These are phyloP conservation scores for Brenthis daphne DNA, from an alignment of 2,888 invertebrate species.

Conservation along the genomic window DNA sequence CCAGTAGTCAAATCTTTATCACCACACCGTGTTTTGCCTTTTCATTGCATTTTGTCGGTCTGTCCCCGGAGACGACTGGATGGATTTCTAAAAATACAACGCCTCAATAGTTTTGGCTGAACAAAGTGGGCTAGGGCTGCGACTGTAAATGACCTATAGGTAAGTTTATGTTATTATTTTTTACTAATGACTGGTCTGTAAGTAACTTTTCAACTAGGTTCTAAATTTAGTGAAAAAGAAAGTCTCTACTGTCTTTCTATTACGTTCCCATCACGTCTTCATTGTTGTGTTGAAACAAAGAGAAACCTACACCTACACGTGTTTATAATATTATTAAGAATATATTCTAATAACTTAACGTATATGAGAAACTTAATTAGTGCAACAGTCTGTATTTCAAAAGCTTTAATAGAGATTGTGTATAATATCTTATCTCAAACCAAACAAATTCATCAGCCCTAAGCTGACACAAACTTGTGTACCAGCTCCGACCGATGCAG, in stretches of 20 bases:
- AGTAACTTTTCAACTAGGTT: too few relatives aligned
- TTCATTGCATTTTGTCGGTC: slow-evolving; percentile 21
- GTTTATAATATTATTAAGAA: too few relatives aligned
- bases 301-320: too few relatives aligned
- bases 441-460: slow-evolving; percentile 30
- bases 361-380: not conserved
- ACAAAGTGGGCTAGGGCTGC: slow-evolving; percentile 54
- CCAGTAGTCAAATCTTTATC: slow-evolving; percentile 23
- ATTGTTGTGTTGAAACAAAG: too few relatives aligned
- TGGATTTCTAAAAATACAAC: slow-evolving; percentile 67
- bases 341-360: too few relatives aligned
- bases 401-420: slow-evolving; percentile 10
- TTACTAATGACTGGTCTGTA: not conserved
- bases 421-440: slow-evolving; percentile 15
- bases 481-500: slow-evolving; percentile 47
- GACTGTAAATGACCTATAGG: not conserved
- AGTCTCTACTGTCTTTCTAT: too few relatives aligned
- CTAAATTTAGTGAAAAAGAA: too few relatives aligned
- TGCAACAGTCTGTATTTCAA: not conserved
- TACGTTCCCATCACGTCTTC: too few relatives aligned
- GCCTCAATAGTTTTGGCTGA: slow-evolving; percentile 52
- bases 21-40: slow-evolving; percentile 21
- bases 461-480: slow-evolving; percentile 22
- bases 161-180: slow-evolving; percentile 25
- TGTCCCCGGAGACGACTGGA: slow-evolving; percentile 46